Conservation (phyloP, 1,140 invertebrate species). For the Agrilus planipennis region DNA sequence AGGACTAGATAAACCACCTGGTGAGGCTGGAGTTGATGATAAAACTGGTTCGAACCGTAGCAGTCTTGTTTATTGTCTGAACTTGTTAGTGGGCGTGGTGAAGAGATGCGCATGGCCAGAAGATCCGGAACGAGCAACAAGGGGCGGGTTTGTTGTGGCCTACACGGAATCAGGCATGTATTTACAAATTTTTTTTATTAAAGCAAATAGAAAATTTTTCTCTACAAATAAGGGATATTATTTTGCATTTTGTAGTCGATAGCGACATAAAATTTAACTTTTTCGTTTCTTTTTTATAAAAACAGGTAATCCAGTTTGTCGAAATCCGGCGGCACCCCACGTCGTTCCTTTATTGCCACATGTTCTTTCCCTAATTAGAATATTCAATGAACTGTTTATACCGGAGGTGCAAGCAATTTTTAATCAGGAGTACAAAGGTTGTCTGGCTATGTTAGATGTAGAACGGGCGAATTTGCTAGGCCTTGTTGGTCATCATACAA, state of each 20-base stretch:
- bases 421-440: constrained; percentile 54
- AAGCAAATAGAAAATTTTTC: too few relatives aligned
- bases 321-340: constrained; percentile 75
- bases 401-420: constrained; percentile 48
- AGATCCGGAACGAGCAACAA: constrained; percentile 61
- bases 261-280: too few relatives aligned
- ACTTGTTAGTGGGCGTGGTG: constrained; percentile 66
- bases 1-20: constrained; percentile 54
- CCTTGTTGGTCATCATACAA: constrained; percentile 33
- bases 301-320: constrained; percentile 45
- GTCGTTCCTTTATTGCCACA: constrained; percentile 67
- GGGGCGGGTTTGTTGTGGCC: constrained; percentile 69
- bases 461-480: constrained; percentile 58
- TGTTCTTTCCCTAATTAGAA: constrained; percentile 58
- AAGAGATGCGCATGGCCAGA: constrained; percentile 76
- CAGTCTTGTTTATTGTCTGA: constrained; percentile 56
- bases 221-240: constrained; percentile 8
- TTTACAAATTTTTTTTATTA: too few relatives aligned
- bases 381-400: constrained; percentile 68
- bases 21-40: constrained; percentile 47
- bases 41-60: constrained; percentile 44
- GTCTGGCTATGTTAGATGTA: constrained; percentile 54
- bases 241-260: background rate
- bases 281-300: too few relatives aligned
- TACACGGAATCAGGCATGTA: constrained; percentile 59